These are phyloP conservation scores for Megaceryle alcyon DNA, from an alignment of 2,797 vertebrate genomes.

Conservation along the genomic window DNA sequence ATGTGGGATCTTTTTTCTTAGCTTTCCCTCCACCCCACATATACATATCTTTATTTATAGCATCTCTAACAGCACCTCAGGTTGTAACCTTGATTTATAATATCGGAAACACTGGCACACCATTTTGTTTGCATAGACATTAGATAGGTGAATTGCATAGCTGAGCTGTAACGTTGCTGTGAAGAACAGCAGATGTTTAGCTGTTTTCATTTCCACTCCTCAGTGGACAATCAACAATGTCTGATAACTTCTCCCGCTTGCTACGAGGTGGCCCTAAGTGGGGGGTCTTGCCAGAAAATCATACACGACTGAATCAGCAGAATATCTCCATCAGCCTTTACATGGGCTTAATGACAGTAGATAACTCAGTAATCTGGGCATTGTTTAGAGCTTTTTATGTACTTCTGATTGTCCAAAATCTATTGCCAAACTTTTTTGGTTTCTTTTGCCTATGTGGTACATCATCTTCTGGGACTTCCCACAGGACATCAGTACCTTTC, in stretches of 20 bases:
- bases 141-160: background rate
- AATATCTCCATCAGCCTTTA: constrained; percentile 11
- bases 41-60: constrained; percentile 22
- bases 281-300: constrained; percentile 53
- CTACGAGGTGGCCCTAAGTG: constrained; percentile 63
- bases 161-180: background rate
- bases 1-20: background rate
- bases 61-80: constrained; percentile 19
- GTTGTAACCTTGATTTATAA: constrained; percentile 47
- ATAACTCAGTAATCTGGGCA: background rate
- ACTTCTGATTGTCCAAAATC: background rate
- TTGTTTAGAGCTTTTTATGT: constrained; percentile 22
- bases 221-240: constrained; percentile 8
- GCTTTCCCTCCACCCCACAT: background rate
- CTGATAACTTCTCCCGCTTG: constrained; percentile 32
- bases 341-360: background rate
- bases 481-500: constrained; percentile 23
- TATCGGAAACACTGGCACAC: background rate
- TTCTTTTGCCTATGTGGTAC: background rate
- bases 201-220: constrained; percentile 48
- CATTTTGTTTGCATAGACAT: background rate
- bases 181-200: constrained; percentile 68
- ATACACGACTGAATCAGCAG: background rate
- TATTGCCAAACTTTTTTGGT: background rate
- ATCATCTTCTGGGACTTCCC: constrained; percentile 8